phyloP scores from a whole-genome alignment of 2,113 vertebrate genomes.

The Triplophysa tibetana region DNA sequence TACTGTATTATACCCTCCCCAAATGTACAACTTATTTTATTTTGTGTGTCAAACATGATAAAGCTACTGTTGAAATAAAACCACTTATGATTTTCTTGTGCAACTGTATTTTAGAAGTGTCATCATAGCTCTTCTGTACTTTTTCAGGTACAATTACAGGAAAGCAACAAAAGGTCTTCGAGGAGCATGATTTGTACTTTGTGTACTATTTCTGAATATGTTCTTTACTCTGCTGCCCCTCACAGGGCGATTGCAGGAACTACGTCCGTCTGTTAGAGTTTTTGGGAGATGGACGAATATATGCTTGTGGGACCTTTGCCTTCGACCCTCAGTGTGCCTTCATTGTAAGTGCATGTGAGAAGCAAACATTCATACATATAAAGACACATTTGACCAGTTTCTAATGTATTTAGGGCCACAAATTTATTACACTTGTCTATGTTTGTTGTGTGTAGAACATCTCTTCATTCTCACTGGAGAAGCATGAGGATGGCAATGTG shows the following conservation, averaged over 20 bases:
- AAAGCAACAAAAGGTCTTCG: too few species aligned
- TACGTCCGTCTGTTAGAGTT: constrained; percentile 85
- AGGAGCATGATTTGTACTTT: neutral
- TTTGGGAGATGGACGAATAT: constrained; percentile 74
- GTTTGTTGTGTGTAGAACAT: constrained; percentile 68
- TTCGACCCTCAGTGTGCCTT: constrained; percentile 86
- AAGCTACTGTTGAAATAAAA: too few species aligned
- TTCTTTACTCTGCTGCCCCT: constrained; percentile 61
- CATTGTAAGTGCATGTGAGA: constrained; percentile 75
- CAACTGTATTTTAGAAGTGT: too few species aligned
- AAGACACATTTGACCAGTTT: neutral
- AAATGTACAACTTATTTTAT: too few species aligned
- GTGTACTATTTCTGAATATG: neutral
- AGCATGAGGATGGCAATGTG: constrained; percentile 63
- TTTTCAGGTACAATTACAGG: too few species aligned
- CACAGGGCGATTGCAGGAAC: constrained; percentile 84
- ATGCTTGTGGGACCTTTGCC: constrained; percentile 86
- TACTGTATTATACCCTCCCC: too few species aligned
- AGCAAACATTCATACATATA: neutral
- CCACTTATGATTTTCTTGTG: too few species aligned
- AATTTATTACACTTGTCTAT: neutral
- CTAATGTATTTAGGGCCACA: neutral
- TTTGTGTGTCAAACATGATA: too few species aligned
- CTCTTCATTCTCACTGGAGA: constrained; percentile 76
- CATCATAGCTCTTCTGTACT: too few species aligned